A percentile compares a stretch with the other conserved stretches of the same genome.
These are phyloP conservation scores for Porphyrio hochstetteri DNA, from an alignment of 2,113 vertebrate species.

Conservation along the genomic window DNA sequence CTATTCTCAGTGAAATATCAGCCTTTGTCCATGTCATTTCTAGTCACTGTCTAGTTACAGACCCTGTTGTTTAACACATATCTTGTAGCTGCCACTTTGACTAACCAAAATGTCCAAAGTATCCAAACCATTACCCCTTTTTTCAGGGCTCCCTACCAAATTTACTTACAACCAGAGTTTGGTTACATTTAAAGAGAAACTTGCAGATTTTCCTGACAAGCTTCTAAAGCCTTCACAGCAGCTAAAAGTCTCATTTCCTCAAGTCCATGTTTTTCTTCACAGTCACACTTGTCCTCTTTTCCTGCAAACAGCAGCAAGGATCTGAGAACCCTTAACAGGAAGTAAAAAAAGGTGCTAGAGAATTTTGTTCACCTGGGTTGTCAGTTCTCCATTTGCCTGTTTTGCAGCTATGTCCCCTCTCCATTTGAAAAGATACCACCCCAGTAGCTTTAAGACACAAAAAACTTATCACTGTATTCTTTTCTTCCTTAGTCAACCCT, in stretches of 20 bases:
- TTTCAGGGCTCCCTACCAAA: not conserved
- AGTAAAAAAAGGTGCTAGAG: not conserved
- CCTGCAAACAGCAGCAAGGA: not conserved
- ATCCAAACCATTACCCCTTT: not conserved
- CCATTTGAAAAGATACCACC: not conserved
- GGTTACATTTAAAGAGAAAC: not conserved
- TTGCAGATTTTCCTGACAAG: not conserved
- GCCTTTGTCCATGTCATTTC: not conserved
- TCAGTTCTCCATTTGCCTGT: not conserved
- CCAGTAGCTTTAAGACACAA: not conserved
- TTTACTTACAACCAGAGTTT: not conserved
- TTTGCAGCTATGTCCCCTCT: not conserved
- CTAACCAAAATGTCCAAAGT: not conserved
- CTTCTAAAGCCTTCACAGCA: not conserved
- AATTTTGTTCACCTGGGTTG: not conserved
- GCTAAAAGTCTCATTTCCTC: not conserved
- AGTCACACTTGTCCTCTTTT: not conserved
- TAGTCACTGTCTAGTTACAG: not conserved
- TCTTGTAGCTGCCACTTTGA: not conserved
- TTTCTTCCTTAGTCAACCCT: not conserved
- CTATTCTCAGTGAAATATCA: not conserved
- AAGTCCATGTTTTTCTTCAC: not conserved
- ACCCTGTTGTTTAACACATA: not conserved
- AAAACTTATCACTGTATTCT: not conserved
- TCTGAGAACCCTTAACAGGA: not conserved